These are phyloP conservation scores for Heliothis virescens DNA, from an alignment of 1,140 invertebrate genomes.

Conservation along the genomic window DNA sequence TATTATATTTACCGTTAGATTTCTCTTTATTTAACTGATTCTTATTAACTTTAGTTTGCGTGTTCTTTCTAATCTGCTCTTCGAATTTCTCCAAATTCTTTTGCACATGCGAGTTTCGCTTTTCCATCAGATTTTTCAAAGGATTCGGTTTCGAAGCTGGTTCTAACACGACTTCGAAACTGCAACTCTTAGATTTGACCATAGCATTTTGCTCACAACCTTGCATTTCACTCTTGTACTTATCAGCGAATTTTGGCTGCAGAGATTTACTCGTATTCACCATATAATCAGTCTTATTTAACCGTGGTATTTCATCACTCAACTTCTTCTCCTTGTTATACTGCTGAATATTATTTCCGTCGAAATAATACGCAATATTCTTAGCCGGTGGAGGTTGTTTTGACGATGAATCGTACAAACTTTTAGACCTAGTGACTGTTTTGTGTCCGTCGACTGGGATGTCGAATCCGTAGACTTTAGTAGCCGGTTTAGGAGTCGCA, in stretches of 20 bases:
- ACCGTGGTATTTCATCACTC: slow-evolving; percentile 85
- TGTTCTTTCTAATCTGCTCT: slow-evolving; percentile 83
- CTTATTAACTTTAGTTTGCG: slow-evolving; percentile 84
- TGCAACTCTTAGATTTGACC: slow-evolving; percentile 85
- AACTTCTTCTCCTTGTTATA: slow-evolving; percentile 75
- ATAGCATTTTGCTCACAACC: slow-evolving; percentile 80
- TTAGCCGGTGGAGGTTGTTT: slow-evolving; percentile 79
- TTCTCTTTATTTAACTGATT: slow-evolving; percentile 85
- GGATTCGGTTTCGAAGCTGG: slow-evolving; percentile 81
- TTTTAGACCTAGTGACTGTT: slow-evolving; percentile 82
- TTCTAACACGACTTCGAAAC: slow-evolving; percentile 85
- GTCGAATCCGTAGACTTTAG: slow-evolving; percentile 78
- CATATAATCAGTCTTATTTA: slow-evolving; percentile 86
- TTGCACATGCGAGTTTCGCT: slow-evolving; percentile 84
- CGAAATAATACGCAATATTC: slow-evolving; percentile 87
- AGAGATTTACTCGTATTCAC: slow-evolving; percentile 83
- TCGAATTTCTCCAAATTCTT: slow-evolving; percentile 86
- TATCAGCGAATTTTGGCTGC: slow-evolving; percentile 79
- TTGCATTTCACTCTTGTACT: slow-evolving; percentile 81
- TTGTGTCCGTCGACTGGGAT: slow-evolving; percentile 77
- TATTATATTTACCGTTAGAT: slow-evolving; percentile 79
- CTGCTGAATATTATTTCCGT: slow-evolving; percentile 82
- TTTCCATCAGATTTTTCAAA: slow-evolving; percentile 82
- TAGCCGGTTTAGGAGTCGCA: slow-evolving; percentile 61
- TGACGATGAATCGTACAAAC: slow-evolving; percentile 81